phyloP scores from a whole-genome alignment of 2,113 vertebrate species.

The mouse (Mus musculus) region GRCm39 chr6:148485001-148485500 shows the following conservation, averaged over 20 bases:
- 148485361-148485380: neutral
- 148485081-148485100: neutral
- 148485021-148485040: neutral
- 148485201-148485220: conserved; percentile 26
- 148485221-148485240: conserved; percentile 25
- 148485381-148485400: neutral
- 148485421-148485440: neutral
- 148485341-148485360: neutral
- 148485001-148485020: neutral
- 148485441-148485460: neutral
- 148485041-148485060: neutral
- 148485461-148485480: neutral
- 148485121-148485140: conserved; percentile 41
- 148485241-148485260: conserved; percentile 43
- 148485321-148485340: conserved; percentile 1
- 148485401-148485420: neutral
- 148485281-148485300: conserved; percentile 40
- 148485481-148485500: neutral
- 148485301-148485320: conserved; percentile 11
- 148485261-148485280: conserved; percentile 46
- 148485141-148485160: conserved; percentile 52
- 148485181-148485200: conserved; percentile 50
- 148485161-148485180: conserved; percentile 56
- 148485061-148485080: neutral
- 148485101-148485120: conserved; percentile 60